Conservation (phyloP, 2,888 invertebrate genomes). For the Deilephila elpenor region DNA sequence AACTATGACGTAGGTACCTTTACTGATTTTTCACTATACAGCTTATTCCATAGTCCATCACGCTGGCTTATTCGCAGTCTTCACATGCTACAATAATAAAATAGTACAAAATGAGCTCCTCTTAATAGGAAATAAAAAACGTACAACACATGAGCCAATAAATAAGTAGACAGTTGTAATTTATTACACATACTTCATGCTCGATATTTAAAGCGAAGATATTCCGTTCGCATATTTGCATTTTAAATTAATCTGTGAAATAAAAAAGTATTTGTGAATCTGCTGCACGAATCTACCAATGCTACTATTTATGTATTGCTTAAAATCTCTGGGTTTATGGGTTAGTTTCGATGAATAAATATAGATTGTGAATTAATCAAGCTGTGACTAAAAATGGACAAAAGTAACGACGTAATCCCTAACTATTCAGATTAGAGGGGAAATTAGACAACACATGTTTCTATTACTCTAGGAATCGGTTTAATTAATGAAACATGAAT, state of each 20-base stretch:
- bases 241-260: slow-evolving; percentile 37
- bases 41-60: no score
- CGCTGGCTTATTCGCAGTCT: no score
- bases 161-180: slow-evolving; percentile 31
- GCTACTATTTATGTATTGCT: neutral
- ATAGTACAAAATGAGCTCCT: neutral
- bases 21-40: no score
- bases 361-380: no score
- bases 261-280: slow-evolving; percentile 15
- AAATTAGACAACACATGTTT: no score
- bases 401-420: no score
- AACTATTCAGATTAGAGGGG: no score
- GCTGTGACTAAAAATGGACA: no score
- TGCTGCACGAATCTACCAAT: neutral
- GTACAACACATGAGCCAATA: slow-evolving; percentile 6
- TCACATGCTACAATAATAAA: no score
- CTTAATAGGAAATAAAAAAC: neutral
- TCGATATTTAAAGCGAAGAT: slow-evolving; percentile 31
- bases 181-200: slow-evolving; percentile 34
- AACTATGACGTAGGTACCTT: no score
- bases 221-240: slow-evolving; percentile 40
- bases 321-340: neutral
- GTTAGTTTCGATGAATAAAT: neutral
- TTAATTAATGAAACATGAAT: no score
- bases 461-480: no score